phyloP scores from a whole-genome alignment of 2,797 vertebrate genomes.

The Clangula hyemalis region DNA sequence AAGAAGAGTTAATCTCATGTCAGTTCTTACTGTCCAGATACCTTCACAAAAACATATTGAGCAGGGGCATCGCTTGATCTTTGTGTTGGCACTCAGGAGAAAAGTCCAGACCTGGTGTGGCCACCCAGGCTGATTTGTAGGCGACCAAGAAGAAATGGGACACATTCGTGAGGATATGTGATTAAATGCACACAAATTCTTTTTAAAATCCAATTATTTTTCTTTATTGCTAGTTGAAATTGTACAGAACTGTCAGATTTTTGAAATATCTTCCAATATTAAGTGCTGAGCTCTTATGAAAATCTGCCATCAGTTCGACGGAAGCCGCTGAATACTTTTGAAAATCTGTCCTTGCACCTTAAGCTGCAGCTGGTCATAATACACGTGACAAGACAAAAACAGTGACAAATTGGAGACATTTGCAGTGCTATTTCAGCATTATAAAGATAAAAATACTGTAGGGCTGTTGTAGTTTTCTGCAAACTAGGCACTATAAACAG shows the following conservation, averaged over 20 bases:
- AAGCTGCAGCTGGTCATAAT: conserved; percentile 12
- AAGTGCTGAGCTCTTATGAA: neutral
- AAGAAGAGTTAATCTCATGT: neutral
- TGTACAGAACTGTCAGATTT: neutral
- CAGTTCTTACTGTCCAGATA: neutral
- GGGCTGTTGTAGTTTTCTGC: neutral
- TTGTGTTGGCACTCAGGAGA: neutral
- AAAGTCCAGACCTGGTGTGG: neutral
- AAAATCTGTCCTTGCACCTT: neutral
- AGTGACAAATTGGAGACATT: neutral
- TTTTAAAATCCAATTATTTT: neutral
- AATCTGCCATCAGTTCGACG: neutral
- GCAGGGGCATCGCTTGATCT: neutral
- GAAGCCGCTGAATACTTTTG: neutral
- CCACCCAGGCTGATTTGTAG: neutral
- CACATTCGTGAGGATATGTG: neutral
- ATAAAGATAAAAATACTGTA: neutral
- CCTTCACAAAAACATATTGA: accelerated
- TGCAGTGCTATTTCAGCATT: neutral
- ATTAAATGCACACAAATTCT: neutral
- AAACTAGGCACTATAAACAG: neutral
- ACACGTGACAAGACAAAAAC: neutral
- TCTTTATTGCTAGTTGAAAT: neutral
- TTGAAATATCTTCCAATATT: neutral
- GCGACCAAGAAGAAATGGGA: neutral